Conservation (phyloP, 1,140 invertebrate genomes). For the Sminthurides bifidus region DNA sequence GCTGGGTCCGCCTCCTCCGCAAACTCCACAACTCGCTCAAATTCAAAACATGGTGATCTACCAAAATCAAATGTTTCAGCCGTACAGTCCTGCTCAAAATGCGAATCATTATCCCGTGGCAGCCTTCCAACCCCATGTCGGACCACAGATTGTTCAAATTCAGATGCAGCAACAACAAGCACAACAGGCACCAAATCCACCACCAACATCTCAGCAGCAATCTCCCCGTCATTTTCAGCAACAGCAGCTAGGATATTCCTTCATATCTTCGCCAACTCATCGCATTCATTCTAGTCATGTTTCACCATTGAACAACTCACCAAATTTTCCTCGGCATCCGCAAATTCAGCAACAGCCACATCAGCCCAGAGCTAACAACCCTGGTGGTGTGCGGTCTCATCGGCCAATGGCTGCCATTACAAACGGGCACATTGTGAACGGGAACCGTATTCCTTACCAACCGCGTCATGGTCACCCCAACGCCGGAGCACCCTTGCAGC, state of each 20-base stretch:
- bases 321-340: slow-evolving; percentile 17
- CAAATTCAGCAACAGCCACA: too few species aligned
- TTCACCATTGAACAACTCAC: slow-evolving; percentile 16
- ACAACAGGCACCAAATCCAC: slow-evolving; percentile 4
- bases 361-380: not conserved
- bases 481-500: not conserved
- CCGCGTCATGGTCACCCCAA: not conserved
- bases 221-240: slow-evolving; percentile 9
- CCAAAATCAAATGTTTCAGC: slow-evolving; percentile 29
- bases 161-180: slow-evolving; percentile 20
- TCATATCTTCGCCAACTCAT: slow-evolving; percentile 7
- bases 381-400: not conserved
- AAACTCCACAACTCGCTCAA: slow-evolving; percentile 30
- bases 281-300: slow-evolving; percentile 21
- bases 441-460: slow-evolving; percentile 16
- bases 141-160: slow-evolving; percentile 21
- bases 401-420: not conserved
- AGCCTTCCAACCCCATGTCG: slow-evolving; percentile 16
- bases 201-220: slow-evolving; percentile 7
- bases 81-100: slow-evolving; percentile 20
- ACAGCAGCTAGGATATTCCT: slow-evolving; percentile 7
- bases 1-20: slow-evolving; percentile 1
- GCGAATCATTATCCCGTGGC: slow-evolving; percentile 21
- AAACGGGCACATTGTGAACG: slow-evolving; percentile 17
- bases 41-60: slow-evolving; percentile 30